Base-by-base conservation (phyloP, 2,888 invertebrate genomes). In the Ophion ellenae region DNA sequence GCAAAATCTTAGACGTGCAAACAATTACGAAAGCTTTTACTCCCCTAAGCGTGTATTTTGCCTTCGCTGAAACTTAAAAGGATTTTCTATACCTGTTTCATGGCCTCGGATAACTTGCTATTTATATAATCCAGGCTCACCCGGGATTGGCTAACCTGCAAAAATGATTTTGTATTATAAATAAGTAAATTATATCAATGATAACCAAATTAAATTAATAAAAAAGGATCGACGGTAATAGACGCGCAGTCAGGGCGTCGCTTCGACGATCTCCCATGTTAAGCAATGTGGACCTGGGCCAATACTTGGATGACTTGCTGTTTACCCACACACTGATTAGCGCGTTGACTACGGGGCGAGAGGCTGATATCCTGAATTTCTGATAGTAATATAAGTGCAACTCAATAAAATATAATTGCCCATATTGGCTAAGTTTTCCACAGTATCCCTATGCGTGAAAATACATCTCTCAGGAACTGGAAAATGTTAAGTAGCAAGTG, bases 141-240 rank as follows among this genome's bases (percentile, higher is more conserved):
- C 10, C 93, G 91, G 11, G 93, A 90, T 77, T 91, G 89, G 10
- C 86, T 84, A 28, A 93, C 92, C 93, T 93, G 67, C 45, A 75
- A 82, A 87, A 10, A 75, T 45, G 5, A 47, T 71, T 69, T n/a
- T 10, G 11, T 14, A 80, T 59, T 45, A 57, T 53, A 73, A 69
- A 36, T 63, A 61, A 81, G 17, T 14, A 14, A 2, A 53, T 14
- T 17, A 53, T 53, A 53, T 53, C 17, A 53, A 53, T 53, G 14
- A 53, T 5, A 53, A 53, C 17, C 10, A 57, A 66, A 67, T 71
- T 9, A 40, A 61, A 11, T 73, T 57, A 57, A 53, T 45, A 9
- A 53, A 59, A 73, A 57, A 77, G 40, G 40, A 40, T 40, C 40
- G 40, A 40, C 40, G 40, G 7, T 40, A 40, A 40, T 40, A 40